Base-by-base conservation (phyloP, 2,797 vertebrate genomes). In the Hippopotamyrus pictus region DNA sequence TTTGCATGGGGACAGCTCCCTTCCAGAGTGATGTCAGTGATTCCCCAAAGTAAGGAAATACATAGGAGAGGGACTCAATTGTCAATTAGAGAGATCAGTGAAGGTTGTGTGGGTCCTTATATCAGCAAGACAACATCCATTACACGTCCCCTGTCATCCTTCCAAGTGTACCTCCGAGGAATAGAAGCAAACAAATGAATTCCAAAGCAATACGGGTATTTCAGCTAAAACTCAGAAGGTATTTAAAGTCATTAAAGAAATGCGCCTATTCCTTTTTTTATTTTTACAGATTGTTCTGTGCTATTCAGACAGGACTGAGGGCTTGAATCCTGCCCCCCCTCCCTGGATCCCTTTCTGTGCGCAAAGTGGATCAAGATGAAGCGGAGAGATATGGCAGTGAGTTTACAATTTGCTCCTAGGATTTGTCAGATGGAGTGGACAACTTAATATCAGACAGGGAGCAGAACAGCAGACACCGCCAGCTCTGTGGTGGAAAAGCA, bases 381-480 rank as follows among this genome's bases (percentile, higher is more conserved):
- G 25, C 29, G 14, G 4, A 86, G 84, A 86, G 84, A 86, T 54
- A 54, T 14, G 73, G 51, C 88, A 44, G 50, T n/a, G 33, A 14
- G 73, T 88, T 57, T 19, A 57, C 19, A 44, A 41, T 79, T n/a
- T 17, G 5, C 37, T 79, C 14, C 73, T 19, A n/a, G 73, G 41
- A 82, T 86, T 41, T 41, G 59, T 62, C 89, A 69, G 88, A 88
- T 59, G 69, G 85, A 85, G 89, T 88, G 88, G 83, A 73, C 25
- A 57, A 87, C 90, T 90, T 91, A 92, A 93, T 91, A 92, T 90
- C 90, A 83, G 53, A 54, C 44, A n/a, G 79, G 65, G n/a, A 92
- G 91, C 90, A 91, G 53, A 91, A 92, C 76, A 79, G 5, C 57
- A 89, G 85, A 57, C 44, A 33, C 48, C 69, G 73, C 50, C 54